These are phyloP conservation scores for Meleagris gallopavo DNA, from an alignment of 2,113 vertebrate species.

Conservation along the genomic window DNA sequence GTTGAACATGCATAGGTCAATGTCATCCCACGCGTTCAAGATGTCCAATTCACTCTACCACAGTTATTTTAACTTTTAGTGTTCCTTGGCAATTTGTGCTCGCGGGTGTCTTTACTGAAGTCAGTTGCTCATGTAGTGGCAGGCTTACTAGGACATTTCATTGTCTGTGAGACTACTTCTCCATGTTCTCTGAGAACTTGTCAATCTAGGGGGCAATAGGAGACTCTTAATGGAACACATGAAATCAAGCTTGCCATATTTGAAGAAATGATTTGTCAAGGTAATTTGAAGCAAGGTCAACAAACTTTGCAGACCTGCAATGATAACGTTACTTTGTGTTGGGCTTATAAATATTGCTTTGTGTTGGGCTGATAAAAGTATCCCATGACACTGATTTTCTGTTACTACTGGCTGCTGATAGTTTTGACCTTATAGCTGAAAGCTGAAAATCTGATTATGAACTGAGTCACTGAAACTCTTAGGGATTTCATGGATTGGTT, in stretches of 20 bases:
- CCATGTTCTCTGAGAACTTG: fast-evolving
- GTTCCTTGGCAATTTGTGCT: fast-evolving
- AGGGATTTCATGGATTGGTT: background rate
- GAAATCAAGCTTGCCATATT: background rate
- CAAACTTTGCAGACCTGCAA: background rate
- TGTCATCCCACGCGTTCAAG: background rate
- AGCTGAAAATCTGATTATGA: background rate
- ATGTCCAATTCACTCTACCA: background rate
- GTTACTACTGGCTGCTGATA: background rate
- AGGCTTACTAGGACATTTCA: fast-evolving
- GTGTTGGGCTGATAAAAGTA: background rate
- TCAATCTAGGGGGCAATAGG: no score
- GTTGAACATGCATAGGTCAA: no score
- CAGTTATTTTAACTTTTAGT: background rate
- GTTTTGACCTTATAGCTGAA: background rate
- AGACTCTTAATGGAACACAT: background rate
- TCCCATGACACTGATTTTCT: background rate
- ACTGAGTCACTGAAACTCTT: background rate
- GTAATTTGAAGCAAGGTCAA: background rate
- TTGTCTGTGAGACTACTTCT: background rate
- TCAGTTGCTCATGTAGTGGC: background rate
- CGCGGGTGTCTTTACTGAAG: background rate
- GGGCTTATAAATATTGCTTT: background rate
- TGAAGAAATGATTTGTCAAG: background rate
- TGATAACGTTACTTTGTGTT: background rate